phyloP scores from a whole-genome alignment of 1,140 invertebrate genomes.

The Argopecten irradians region DNA sequence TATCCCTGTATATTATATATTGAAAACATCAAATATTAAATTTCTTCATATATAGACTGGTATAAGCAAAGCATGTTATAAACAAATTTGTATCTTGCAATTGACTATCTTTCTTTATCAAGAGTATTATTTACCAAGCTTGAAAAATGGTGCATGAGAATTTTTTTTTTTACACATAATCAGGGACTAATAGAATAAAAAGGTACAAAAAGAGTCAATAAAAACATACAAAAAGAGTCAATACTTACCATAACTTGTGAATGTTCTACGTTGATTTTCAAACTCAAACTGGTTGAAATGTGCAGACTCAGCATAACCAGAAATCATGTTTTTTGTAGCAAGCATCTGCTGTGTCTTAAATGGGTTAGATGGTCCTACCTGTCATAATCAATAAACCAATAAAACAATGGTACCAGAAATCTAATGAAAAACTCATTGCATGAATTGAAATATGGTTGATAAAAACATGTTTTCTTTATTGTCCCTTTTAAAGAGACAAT shows the following conservation, averaged over 20 bases:
- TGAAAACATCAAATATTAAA: too few relatives aligned
- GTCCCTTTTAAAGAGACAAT: too few relatives aligned
- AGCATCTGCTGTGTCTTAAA: slow-evolving; percentile 92
- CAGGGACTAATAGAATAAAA: background rate
- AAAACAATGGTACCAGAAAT: background rate
- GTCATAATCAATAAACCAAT: background rate
- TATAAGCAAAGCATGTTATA: too few relatives aligned
- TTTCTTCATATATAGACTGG: too few relatives aligned
- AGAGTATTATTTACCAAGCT: background rate
- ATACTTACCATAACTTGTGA: slow-evolving; percentile 87
- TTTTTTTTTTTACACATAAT: background rate
- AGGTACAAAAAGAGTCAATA: too few relatives aligned
- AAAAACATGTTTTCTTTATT: too few relatives aligned
- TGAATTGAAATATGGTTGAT: too few relatives aligned
- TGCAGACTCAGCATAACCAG: slow-evolving; percentile 96
- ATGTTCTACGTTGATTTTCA: slow-evolving; percentile 97
- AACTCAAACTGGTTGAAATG: slow-evolving; percentile 98
- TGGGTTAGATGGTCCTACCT: slow-evolving; percentile 92
- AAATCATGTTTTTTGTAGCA: slow-evolving; percentile 92
- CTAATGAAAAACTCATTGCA: background rate
- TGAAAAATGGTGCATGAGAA: background rate
- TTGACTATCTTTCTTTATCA: too few relatives aligned
- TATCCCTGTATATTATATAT: too few relatives aligned
- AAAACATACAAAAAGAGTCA: background rate
- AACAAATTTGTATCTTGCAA: too few relatives aligned